Evolutionary conservation across 2,888 invertebrate genomes (phyloP).

Genomic region (Arctia plantaginis): DNA sequence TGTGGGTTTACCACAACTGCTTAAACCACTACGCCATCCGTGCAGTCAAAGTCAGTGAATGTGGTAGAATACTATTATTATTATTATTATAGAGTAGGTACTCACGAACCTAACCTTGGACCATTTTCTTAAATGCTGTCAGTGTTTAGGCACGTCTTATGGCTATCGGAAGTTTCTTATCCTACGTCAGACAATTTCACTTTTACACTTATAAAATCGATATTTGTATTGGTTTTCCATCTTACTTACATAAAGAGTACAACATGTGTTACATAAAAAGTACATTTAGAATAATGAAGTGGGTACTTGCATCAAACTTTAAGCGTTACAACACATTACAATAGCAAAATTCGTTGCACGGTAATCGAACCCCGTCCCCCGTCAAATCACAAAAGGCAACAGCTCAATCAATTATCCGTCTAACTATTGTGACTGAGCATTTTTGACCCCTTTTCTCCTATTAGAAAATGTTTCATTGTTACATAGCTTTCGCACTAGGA

Average conservation of each 20-base stretch:
- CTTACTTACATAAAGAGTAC: neutral
- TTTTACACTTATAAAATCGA: too few relatives aligned
- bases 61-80: too few relatives aligned
- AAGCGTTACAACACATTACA: slow-evolving; percentile 27
- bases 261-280: neutral
- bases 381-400: slow-evolving; percentile 48
- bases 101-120: too few relatives aligned
- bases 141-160: too few relatives aligned
- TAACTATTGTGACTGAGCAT: slow-evolving; percentile 66
- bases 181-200: too few relatives aligned
- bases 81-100: too few relatives aligned
- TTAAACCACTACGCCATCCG: too few relatives aligned
- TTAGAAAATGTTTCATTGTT: slow-evolving; percentile 51
- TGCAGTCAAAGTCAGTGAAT: too few relatives aligned
- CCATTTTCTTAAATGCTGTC: too few relatives aligned
- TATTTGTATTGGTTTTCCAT: neutral
- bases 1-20: too few relatives aligned
- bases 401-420: slow-evolving; percentile 63
- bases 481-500: slow-evolving; percentile 32
- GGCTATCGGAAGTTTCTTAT: too few relatives aligned
- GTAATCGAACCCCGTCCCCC: slow-evolving; percentile 48
- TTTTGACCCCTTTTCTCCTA: slow-evolving; percentile 59
- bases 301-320: slow-evolving; percentile 5
- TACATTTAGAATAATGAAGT: neutral
- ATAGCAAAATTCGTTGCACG: slow-evolving; percentile 32